Conservation (phyloP, 2,888 invertebrate species). For the Caenorhabditis sp. region DNA sequence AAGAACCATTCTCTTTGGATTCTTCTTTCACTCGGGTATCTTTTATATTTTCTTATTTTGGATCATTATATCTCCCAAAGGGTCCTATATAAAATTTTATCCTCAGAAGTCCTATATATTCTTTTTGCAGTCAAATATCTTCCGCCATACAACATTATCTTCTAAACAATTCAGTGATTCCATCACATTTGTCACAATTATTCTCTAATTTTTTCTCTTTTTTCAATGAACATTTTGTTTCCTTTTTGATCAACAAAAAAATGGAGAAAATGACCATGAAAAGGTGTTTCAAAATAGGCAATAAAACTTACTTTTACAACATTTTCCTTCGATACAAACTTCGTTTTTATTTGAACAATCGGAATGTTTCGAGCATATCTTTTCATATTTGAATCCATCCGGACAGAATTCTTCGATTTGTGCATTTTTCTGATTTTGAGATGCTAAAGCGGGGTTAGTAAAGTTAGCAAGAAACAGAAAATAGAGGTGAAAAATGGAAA, state of each 20-base stretch:
- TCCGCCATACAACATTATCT: slow-evolving; percentile 32
- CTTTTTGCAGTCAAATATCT: slow-evolving; percentile 23
- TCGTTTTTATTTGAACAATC: slow-evolving; percentile 36
- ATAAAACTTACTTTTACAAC: slow-evolving; percentile 47
- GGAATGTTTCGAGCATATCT: slow-evolving; percentile 23
- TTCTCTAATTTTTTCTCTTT: slow-evolving; percentile 12
- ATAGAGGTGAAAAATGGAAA: not conserved
- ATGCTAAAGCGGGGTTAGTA: slow-evolving; percentile 4
- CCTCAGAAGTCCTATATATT: no score
- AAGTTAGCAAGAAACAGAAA: slow-evolving; percentile 1
- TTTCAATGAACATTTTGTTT: not conserved
- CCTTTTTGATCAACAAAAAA: no score
- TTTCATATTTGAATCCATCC: slow-evolving; percentile 40
- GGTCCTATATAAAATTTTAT: no score
- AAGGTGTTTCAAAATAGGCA: slow-evolving; percentile 7
- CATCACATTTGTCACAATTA: slow-evolving; percentile 37
- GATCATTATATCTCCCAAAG: no score
- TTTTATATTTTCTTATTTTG: no score
- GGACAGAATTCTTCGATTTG: slow-evolving; percentile 51
- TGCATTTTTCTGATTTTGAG: slow-evolving; percentile 13
- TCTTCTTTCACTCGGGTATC: no score
- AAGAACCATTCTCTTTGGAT: no score
- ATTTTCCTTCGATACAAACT: slow-evolving; percentile 46
- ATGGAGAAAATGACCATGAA: slow-evolving; percentile 11
- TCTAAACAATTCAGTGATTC: slow-evolving; percentile 39